These are phyloP conservation scores for Philereme transversata DNA, from an alignment of 2,888 invertebrate genomes.

Conservation along the genomic window DNA sequence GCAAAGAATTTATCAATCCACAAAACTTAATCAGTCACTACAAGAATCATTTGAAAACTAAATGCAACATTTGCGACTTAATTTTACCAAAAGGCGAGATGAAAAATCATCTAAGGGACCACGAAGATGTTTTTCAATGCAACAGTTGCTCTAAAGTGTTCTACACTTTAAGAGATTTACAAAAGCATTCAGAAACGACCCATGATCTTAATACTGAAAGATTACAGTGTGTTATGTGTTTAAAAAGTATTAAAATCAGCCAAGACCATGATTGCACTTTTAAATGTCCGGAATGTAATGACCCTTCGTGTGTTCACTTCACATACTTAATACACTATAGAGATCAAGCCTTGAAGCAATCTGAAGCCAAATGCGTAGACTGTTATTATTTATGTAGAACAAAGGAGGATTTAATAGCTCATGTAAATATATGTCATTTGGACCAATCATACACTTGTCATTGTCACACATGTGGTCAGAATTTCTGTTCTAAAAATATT, in stretches of 20 bases:
- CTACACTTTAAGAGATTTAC: background rate
- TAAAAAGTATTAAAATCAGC: background rate
- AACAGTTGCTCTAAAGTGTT: background rate
- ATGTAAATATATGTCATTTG: constrained; percentile 5
- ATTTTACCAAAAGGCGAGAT: background rate
- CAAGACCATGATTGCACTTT: background rate
- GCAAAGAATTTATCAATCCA: background rate
- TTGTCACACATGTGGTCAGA: background rate
- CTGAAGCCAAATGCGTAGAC: constrained; percentile 1
- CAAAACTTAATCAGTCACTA: background rate
- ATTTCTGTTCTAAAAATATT: background rate
- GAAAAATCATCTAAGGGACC: background rate
- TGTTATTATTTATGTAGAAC: constrained; percentile 6
- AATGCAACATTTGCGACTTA: background rate
- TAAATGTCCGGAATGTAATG: constrained; percentile 1
- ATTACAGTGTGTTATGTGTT: background rate
- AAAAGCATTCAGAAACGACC: background rate
- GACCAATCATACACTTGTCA: constrained; percentile 1
- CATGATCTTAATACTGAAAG: background rate
- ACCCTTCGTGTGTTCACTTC: constrained; percentile 3
- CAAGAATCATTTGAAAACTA: background rate
- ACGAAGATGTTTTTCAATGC: background rate
- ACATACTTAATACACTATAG: constrained; percentile 3
- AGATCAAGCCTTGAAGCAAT: constrained; percentile 1
- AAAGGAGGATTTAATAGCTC: constrained; percentile 1